Percentiles rank a stretch among this genome's conserved stretches.
Evolutionary conservation across 2,113 vertebrate genomes (phyloP).

Genomic region (Carassius gibelio): DNA sequence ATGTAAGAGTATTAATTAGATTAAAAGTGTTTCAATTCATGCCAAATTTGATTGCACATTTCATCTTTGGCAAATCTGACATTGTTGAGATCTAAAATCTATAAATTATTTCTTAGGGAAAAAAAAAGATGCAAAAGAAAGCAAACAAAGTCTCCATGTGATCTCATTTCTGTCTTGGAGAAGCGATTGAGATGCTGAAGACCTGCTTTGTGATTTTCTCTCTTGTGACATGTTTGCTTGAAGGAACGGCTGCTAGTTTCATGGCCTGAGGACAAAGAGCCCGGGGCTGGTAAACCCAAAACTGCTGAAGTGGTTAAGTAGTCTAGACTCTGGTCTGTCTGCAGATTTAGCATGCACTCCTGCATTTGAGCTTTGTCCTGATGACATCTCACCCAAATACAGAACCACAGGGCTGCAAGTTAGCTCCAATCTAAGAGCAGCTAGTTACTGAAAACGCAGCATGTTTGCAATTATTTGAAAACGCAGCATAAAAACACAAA

Average conservation of each 20-base stretch:
- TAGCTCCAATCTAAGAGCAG: background rate
- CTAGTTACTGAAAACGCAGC: slow-evolving; percentile 21
- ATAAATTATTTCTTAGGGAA: background rate
- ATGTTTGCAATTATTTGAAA: slow-evolving; percentile 47
- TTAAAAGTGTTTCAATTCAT: background rate
- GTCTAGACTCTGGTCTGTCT: background rate
- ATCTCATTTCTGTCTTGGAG: background rate
- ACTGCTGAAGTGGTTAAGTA: background rate
- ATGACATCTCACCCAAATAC: background rate
- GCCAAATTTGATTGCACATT: too few species aligned
- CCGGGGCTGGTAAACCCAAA: background rate
- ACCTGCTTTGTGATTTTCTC: background rate
- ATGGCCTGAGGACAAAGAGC: background rate
- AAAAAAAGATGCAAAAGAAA: background rate
- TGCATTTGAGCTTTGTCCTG: background rate
- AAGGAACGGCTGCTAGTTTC: background rate
- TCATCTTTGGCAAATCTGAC: background rate
- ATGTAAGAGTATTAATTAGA: too few species aligned
- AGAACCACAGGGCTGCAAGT: background rate
- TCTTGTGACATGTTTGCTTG: background rate
- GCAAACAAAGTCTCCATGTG: background rate
- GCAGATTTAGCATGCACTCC: slow-evolving; percentile 9
- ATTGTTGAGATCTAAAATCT: background rate
- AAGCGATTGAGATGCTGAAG: background rate
- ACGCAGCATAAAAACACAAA: slow-evolving; percentile 23